Evolutionary conservation across 2,888 invertebrate genomes (phyloP).

Genomic region (Epinotia nisella): DNA sequence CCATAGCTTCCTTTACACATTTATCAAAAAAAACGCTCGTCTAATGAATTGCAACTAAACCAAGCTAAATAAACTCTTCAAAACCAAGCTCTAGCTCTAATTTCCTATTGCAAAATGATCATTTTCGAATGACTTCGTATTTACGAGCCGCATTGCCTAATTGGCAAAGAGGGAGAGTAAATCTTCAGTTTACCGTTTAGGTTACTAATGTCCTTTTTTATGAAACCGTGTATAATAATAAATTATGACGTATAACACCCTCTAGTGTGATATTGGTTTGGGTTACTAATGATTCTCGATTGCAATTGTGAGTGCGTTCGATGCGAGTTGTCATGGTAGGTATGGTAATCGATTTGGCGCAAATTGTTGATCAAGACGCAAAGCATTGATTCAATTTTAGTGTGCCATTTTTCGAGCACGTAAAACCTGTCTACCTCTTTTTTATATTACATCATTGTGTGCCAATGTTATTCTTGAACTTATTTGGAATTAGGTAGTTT

Average conservation of each 20-base stretch:
- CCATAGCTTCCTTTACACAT: conserved; percentile 41
- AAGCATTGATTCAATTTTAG: no score
- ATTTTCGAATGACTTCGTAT: background rate
- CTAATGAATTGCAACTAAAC: conserved; percentile 37
- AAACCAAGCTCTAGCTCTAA: background rate
- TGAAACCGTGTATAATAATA: conserved; percentile 36
- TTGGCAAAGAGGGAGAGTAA: conserved; percentile 20
- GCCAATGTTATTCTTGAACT: no score
- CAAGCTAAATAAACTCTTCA: background rate
- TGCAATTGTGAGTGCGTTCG: background rate
- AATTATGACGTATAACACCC: conserved; percentile 42
- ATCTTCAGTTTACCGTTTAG: conserved; percentile 44
- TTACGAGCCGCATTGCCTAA: background rate
- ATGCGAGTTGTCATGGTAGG: background rate
- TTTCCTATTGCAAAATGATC: background rate
- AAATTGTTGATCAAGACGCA: no score
- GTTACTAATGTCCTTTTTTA: conserved; percentile 42
- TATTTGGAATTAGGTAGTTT: no score
- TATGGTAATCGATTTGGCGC: background rate
- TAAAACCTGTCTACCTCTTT: no score
- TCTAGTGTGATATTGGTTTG: conserved; percentile 17
- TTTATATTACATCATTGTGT: no score
- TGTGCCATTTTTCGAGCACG: no score
- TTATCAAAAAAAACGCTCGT: conserved; percentile 36
- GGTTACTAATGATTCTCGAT: conserved; percentile 19